A percentile compares a stretch with the other conserved stretches of the same genome.
These are phyloP conservation scores for Burhinus oedicnemus DNA, from an alignment of 2,113 vertebrate species.

Conservation along the genomic window DNA sequence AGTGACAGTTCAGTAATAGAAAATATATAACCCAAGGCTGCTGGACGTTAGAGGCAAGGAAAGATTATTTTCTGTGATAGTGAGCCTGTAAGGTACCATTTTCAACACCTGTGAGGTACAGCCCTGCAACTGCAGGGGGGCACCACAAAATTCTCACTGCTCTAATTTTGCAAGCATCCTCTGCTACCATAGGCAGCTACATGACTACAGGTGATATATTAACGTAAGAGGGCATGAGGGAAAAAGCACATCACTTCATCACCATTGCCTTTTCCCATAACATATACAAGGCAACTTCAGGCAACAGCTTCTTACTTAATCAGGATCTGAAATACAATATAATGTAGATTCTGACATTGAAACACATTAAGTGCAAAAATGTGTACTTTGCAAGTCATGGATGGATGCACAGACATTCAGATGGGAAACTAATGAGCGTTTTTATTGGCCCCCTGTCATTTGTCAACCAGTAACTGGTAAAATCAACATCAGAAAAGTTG, in stretches of 20 bases:
- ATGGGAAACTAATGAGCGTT: conserved; percentile 9
- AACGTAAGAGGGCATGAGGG: background rate
- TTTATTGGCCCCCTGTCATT: background rate
- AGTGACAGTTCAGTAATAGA: background rate
- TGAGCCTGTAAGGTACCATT: background rate
- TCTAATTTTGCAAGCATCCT: background rate
- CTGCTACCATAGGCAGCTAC: background rate
- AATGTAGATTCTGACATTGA: background rate
- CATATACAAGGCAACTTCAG: background rate
- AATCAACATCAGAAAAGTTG: background rate
- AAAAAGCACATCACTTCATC: background rate
- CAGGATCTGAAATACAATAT: background rate
- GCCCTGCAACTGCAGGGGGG: background rate
- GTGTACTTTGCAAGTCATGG: background rate
- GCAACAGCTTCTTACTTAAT: background rate
- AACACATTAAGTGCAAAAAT: background rate
- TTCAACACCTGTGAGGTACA: background rate
- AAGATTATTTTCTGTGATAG: background rate
- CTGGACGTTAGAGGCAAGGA: background rate
- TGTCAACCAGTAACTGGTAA: background rate
- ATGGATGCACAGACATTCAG: background rate
- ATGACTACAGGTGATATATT: background rate
- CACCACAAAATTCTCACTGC: background rate
- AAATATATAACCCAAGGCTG: background rate
- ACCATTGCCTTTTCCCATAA: background rate